Percentiles rank a stretch among this genome's conserved stretches.
Evolutionary conservation across 1,140 invertebrate genomes (phyloP).

Genomic region (Mamestra configurata): DNA sequence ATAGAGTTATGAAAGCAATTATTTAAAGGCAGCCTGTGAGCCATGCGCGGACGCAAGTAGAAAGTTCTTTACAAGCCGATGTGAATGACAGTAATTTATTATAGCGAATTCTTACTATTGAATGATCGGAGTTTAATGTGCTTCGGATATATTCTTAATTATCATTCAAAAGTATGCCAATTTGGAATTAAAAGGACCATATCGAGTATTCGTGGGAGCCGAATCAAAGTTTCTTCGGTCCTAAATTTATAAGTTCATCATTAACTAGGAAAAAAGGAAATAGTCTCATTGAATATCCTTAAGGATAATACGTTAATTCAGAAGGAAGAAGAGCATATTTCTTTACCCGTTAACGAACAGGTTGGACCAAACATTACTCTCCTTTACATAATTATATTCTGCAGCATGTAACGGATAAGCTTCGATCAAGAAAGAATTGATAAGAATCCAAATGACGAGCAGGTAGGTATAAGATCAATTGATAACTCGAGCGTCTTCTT

Average conservation of each 20-base stretch:
- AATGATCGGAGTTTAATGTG: slow-evolving; percentile 46
- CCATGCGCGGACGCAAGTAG: slow-evolving; percentile 59
- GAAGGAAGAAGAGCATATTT: no score
- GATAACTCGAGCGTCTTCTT: no score
- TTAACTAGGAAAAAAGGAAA: background rate
- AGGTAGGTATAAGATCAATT: no score
- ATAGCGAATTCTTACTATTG: slow-evolving; percentile 60
- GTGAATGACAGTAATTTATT: slow-evolving; percentile 74
- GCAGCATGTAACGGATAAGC: no score
- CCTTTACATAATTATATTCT: no score
- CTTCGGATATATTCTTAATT: slow-evolving; percentile 32
- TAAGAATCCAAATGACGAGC: no score
- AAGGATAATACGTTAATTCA: no score
- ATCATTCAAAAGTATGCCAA: slow-evolving; percentile 14
- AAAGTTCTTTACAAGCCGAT: slow-evolving; percentile 69
- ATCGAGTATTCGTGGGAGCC: background rate
- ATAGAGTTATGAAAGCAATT: slow-evolving; percentile 65
- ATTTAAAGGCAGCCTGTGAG: slow-evolving; percentile 51
- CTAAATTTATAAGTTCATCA: background rate
- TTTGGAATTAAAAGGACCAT: background rate
- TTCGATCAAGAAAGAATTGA: no score
- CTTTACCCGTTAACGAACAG: no score
- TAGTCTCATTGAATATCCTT: no score
- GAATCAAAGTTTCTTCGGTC: no score
- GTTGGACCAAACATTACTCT: no score